phyloP scores from a whole-genome alignment of 2,888 invertebrate genomes.

The Leucoma salicis region DNA sequence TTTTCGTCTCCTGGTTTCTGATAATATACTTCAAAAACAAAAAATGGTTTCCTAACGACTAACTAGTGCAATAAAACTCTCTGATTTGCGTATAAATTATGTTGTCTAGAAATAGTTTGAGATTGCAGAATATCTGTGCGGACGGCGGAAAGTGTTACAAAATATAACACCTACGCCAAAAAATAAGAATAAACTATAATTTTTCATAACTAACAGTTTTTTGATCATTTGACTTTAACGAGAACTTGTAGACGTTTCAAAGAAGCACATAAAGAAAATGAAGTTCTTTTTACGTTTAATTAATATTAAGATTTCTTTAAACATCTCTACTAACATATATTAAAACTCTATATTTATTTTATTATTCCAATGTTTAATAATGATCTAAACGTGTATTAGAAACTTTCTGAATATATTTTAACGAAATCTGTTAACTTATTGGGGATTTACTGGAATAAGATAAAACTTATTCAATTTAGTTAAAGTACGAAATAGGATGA shows the following conservation, averaged over 20 bases:
- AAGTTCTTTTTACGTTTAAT: background rate
- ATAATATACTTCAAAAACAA: too few species aligned
- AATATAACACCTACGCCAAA: slow-evolving; percentile 43
- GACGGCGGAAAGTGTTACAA: slow-evolving; percentile 43
- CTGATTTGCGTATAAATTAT: slow-evolving; percentile 48
- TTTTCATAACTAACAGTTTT: slow-evolving; percentile 34
- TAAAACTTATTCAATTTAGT: slow-evolving; percentile 7
- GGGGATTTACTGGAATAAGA: background rate
- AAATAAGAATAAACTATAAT: slow-evolving; percentile 59
- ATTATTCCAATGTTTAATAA: too few species aligned
- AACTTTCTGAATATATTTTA: too few species aligned
- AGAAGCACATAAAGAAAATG: too few species aligned
- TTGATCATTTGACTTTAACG: slow-evolving; percentile 7
- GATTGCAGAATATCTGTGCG: slow-evolving; percentile 55
- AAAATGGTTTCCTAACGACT: slow-evolving; percentile 36
- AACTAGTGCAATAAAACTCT: slow-evolving; percentile 28
- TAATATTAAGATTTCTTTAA: background rate
- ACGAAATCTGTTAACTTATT: background rate
- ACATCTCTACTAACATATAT: background rate
- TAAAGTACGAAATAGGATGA: background rate
- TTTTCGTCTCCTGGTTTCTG: too few species aligned
- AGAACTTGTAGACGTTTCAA: background rate
- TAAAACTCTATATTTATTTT: background rate
- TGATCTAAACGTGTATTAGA: background rate
- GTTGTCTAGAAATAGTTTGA: slow-evolving; percentile 53